Base-by-base conservation (phyloP, 2,113 vertebrate genomes). In the Tupaia tana region DNA sequence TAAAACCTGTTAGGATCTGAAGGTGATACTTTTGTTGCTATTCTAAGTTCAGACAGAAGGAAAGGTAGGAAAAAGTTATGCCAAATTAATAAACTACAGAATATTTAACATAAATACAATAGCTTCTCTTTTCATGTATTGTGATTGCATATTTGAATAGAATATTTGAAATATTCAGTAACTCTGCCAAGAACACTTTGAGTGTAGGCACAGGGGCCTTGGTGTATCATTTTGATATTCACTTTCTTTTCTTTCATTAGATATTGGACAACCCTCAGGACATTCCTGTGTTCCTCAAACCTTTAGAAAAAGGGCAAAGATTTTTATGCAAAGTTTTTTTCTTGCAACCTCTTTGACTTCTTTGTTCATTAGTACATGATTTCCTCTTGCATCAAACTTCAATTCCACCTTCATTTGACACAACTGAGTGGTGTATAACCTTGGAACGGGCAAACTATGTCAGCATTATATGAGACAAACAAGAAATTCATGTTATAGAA, bases 381-480 rank as follows among this genome's bases (percentile, higher is more conserved):
- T 93, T 96, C 25, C 31, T 89, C 73, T 94, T 66, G 52, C 27
- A 78, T 64, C 66, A 59, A 89, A 87, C 61, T 88, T 70, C 56
- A 95, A 27, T 73, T 87, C 63, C 29, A 91, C 93, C 69, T 96
- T 89, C 71, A 91, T 74, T 89, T 93, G 79, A 81, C 71, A 95
- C 54, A 81, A 59, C 0, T 22, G 34, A 95, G 58, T 70, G 25
- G 9, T 43, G 64, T 22, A 70, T 93, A 94, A 87, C 19, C 93
- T 95, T 95, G 91, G 75, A 94, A 89, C 74, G 69, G 78, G 34
- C 64, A 59, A 95, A 89, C 0, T 0, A 66, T 77, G 52, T 34
- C 74, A 89, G 52, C 3, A 14, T 56, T 56, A 31, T 43, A 87
- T 64, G 63, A 67, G 69, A 87, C 56, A 93, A 96, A 82, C 59